Evolutionary conservation across 2,797 vertebrate genomes (phyloP), one percentile per base, ranked within the genome.

Genomic region (Sebastes diploproa): DNA sequence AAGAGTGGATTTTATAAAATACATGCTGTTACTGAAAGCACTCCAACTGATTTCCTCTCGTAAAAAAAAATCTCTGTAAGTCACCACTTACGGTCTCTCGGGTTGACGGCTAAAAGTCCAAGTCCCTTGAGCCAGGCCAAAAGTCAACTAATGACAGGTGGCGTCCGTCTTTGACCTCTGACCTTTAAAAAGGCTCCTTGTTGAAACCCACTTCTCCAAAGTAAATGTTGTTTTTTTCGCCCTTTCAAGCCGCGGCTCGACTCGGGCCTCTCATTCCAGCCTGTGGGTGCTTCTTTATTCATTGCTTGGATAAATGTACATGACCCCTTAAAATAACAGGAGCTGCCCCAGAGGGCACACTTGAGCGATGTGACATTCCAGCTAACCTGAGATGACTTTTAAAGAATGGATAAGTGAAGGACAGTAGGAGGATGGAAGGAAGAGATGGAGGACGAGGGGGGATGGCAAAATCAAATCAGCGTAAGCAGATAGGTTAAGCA

Each of bases 301-400:
- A 91, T 88, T 86, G 91, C 90, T 83, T 75, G 90, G 92, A 92
- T 93, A 90, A 93, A 95, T 89, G 91, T 87, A 92, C 91, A 85
- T 80, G 90, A 94, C 91, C 92, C 92, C 82, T 91, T 90, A 90
- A 91, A 95, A 95, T 88, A 86, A 91, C 88, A 90, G 83, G 74
- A 66, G 84, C 81, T 68, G 91, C 82, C 90, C 89, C 85, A 76
- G 79, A 90, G 93, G 94, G 87, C 84, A 91, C 69, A 80, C 82
- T 84, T 91, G 89, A 94, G 90, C 78, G 85, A 93, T 90, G 89
- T 94, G 93, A 91, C 91, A 94, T 95, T 94, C 92, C 81, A 13
- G 77, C 86, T 87, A 91, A 93, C 91, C 92, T 65, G 82, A 85
- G 84, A 89, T 89, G 91, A 91, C 91, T 95, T 92, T 91, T 86